Evolutionary conservation across 2,113 vertebrate genomes (phyloP), one percentile per base, ranked within the genome.

Genomic region (Lasiurus cinereus): DNA sequence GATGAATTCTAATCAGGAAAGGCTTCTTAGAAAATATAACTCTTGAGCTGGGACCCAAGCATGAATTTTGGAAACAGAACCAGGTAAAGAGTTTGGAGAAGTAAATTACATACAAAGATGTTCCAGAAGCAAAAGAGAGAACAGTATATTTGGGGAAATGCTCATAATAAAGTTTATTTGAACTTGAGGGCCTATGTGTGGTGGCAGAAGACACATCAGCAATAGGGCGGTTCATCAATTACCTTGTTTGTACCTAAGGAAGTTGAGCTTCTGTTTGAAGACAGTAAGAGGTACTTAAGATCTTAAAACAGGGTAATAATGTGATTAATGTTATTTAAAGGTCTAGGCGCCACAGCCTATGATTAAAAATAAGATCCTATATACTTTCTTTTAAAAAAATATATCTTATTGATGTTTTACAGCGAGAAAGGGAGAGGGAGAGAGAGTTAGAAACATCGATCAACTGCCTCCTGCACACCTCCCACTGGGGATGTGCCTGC

Each of bases 201-300:
- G 46, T 21, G 22, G 22, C 36, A 83, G 31, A 31, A 93, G 39
- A 8, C 73, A 69, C 31, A 19, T 92, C 46, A 52, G 83, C 54
- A 24, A 6, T 2, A 14, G 8, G 13, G 27, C 12, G 24, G 0
- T 72, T 79, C 43, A 13, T 36, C 50, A 66, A 5, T 64, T 24
- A 15, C 48, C 76, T 78, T 80, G 31, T 52, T 22, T 76, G 39
- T 66, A 78, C 14, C 52, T 59, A 72, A 79, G 64, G 54, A 79
- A n/a, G 64, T 19, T 29, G 85, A 96, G 13, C 33, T 90, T 90
- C 46, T 11, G 4, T 78, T 62, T 94, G 83, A 92, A 90, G 54
- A 43, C 2, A 62, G 29, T 15, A 27, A 76, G 39, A 93, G 72
- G 29, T 7, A 59, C 39, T 22, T 8, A 69, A 69, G 66, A 4